phyloP scores from a whole-genome alignment of 2,797 vertebrate species.

The Acrocephalus scirpaceus region DNA sequence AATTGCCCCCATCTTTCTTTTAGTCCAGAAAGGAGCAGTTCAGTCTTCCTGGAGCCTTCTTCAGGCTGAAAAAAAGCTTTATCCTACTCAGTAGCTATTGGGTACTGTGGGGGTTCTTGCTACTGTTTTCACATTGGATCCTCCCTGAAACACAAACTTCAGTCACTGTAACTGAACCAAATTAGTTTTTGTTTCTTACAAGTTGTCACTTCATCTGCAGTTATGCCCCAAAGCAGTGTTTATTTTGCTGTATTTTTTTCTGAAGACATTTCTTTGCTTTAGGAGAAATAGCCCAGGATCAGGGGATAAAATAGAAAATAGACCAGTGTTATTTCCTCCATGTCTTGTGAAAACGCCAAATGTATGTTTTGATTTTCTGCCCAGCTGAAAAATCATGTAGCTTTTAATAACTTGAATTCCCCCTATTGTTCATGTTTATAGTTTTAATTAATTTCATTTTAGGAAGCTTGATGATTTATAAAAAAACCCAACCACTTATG shows the following conservation, averaged over 20 bases:
- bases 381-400: constrained; percentile 58
- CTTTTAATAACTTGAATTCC: constrained; percentile 60
- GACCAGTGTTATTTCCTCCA: constrained; percentile 16
- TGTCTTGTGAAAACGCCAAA: constrained; percentile 55
- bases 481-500: not conserved
- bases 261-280: not conserved
- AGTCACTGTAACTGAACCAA: not conserved
- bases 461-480: not conserved
- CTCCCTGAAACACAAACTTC: not conserved
- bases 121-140: not conserved
- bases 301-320: constrained; percentile 31
- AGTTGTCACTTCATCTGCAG: not conserved
- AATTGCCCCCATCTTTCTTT: not conserved
- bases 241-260: not conserved
- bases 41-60: not conserved
- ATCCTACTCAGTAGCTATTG: not conserved
- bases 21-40: not conserved
- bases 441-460: constrained; percentile 42
- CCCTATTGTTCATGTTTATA: constrained; percentile 48
- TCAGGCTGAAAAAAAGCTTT: not conserved
- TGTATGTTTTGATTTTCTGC: constrained; percentile 62
- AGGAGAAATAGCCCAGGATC: not conserved
- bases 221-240: not conserved
- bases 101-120: not conserved
- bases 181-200: not conserved